Conservation (phyloP, 2,888 invertebrate genomes). For the Acheta domesticus region DNA sequence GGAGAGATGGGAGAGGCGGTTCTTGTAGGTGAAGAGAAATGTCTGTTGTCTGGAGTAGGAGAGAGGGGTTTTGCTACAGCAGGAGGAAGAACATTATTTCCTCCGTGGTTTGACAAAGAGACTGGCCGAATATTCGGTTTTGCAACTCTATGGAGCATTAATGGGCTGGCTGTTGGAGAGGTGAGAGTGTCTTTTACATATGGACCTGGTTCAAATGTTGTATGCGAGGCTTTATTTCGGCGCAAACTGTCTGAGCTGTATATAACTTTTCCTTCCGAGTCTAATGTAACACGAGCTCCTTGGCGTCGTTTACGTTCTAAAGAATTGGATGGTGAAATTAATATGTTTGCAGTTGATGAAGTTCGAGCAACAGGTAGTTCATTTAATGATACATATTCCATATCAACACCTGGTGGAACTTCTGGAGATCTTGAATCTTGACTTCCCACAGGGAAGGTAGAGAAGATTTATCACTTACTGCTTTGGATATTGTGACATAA, state of each 20-base stretch:
- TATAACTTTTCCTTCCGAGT: constrained; percentile 83
- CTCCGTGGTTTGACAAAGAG: constrained; percentile 37
- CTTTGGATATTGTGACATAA: constrained; percentile 82
- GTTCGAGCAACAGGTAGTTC: constrained; percentile 59
- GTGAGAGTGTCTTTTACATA: constrained; percentile 46
- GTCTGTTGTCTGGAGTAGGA: constrained; percentile 12
- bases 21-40: background rate
- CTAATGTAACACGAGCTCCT: constrained; percentile 76
- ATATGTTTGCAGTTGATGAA: constrained; percentile 31
- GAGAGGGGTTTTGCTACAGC: constrained; percentile 30
- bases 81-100: constrained; percentile 32
- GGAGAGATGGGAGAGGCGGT: constrained; percentile 54
- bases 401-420: constrained; percentile 40
- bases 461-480: constrained; percentile 62
- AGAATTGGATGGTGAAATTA: constrained; percentile 45
- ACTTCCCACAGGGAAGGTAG: constrained; percentile 54
- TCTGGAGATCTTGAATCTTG: constrained; percentile 35
- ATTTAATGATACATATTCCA: constrained; percentile 77
- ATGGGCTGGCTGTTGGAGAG: constrained; percentile 55
- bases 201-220: constrained; percentile 81
- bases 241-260: constrained; percentile 83
- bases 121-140: constrained; percentile 50
- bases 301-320: constrained; percentile 56
- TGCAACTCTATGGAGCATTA: constrained; percentile 48
- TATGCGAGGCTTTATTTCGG: constrained; percentile 69